Base-by-base conservation (phyloP, 2,113 vertebrate genomes). In the Limanda limanda region DNA sequence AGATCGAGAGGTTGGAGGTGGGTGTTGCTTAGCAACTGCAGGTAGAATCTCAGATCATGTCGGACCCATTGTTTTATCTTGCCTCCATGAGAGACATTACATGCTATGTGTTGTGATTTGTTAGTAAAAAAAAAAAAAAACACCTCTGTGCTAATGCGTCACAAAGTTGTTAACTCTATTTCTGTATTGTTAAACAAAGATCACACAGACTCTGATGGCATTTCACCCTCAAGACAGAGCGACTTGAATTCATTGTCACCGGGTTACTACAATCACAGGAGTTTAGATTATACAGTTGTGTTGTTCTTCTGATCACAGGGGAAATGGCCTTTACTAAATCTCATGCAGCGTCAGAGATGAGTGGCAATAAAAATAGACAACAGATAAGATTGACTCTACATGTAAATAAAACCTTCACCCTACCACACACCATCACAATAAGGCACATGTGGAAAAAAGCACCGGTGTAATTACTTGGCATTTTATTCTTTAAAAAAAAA, bases 1-100 rank as follows among this genome's bases (percentile, higher is more conserved):
- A 79, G 85, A 86, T 79, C 71, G 87, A 93, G 92, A 93, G 91
- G 89, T 91, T 91, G 93, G 92, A 94, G 91, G 93, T 92, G 92
- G 93, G 93, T 94, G 94, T 95, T 95, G 94, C 94, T 94, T 95
- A 94, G 94, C 94, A 95, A 95, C 94, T 94, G 94, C 94, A 94
- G 94, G 94, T 94, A 95, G 92, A 94, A 94, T 94, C 92, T 92
- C 85, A 90, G 88, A 94, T 94, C 92, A 94, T 89, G 92, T 92
- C 87, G 88, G 89, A 94, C 89, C 94, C 90, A 93, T 94, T 95
- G 93, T 94, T 93, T 95, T 93, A 93, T 94, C 92, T 91, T 71
- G 59, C 85, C 83, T 90, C 86, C 90, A 82, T 83, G 84, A 91
- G 88, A 91, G 87, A 92, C 89, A 84, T 89, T 83, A 85, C 88